A percentile compares a stretch with the other conserved stretches of the same genome.
Conservation (phyloP, 2,888 invertebrate species). For the Rhagophthalmus giganteus region DNA sequence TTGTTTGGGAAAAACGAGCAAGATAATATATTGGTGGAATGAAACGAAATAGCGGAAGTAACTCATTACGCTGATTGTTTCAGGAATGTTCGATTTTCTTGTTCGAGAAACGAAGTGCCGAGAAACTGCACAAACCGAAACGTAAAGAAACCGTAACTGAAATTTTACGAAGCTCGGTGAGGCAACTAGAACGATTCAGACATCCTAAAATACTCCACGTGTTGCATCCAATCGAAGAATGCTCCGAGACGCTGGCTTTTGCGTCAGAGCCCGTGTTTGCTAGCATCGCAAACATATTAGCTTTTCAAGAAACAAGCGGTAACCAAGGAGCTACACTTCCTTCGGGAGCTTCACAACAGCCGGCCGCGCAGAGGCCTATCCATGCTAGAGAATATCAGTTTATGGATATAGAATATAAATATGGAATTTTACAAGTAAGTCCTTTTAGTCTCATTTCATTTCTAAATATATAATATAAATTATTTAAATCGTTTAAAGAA, state of each 20-base stretch:
- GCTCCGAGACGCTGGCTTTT: conserved; percentile 86
- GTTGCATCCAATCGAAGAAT: conserved; percentile 77
- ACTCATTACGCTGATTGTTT: conserved; percentile 40
- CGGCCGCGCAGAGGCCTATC: conserved; percentile 60
- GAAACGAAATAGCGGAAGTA: conserved; percentile 12
- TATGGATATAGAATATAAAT: conserved; percentile 90
- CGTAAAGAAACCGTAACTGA: conserved; percentile 91
- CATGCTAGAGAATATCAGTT: conserved; percentile 82
- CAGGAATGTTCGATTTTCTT: conserved; percentile 94
- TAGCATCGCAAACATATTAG: conserved; percentile 86
- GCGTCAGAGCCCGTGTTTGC: conserved; percentile 90
- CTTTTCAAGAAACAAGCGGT: conserved; percentile 70
- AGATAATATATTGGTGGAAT: too few relatives aligned
- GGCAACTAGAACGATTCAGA: conserved; percentile 77
- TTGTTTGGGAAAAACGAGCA: too few relatives aligned
- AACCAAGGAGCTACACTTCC: conserved; percentile 54
- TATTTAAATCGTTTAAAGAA: too few relatives aligned
- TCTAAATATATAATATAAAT: too few relatives aligned
- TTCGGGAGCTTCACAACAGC: conserved; percentile 55
- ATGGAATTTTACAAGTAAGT: conserved; percentile 87
- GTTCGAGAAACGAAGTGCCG: conserved; percentile 90
- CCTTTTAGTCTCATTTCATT: background rate
- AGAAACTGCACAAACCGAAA: conserved; percentile 90
- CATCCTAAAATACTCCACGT: conserved; percentile 80
- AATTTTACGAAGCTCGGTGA: conserved; percentile 76